A percentile compares a stretch with the other conserved stretches of the same genome.
These are phyloP conservation scores for Dendrocincla fuliginosa DNA, from an alignment of 2,797 vertebrate genomes.

Conservation along the genomic window DNA sequence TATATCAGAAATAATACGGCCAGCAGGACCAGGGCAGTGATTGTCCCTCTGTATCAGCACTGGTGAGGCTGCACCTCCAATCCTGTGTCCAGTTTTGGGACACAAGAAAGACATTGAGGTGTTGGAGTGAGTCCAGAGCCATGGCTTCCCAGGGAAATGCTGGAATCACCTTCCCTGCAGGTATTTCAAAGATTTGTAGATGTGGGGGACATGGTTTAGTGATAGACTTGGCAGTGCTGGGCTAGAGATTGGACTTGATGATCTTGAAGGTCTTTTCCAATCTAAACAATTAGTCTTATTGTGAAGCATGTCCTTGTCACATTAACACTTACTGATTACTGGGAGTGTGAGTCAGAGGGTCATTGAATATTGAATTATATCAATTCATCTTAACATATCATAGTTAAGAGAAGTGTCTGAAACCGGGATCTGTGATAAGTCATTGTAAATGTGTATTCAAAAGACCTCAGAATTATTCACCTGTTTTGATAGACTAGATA, in stretches of 20 bases:
- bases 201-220: not conserved
- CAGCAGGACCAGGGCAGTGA: not conserved
- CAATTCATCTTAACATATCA: not conserved
- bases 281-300: not conserved
- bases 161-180: not conserved
- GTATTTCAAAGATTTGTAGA: not conserved
- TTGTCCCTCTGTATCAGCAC: rapidly evolving
- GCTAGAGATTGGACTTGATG: not conserved
- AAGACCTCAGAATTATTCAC: not conserved
- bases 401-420: not conserved
- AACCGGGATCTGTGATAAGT: not conserved
- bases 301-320: not conserved
- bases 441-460: not conserved
- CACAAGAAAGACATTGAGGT: rapidly evolving
- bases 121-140: not conserved
- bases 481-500: not conserved
- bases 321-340: not conserved
- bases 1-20: not conserved
- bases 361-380: not conserved
- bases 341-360: not conserved
- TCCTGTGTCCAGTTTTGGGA: not conserved
- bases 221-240: not conserved
- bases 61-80: not conserved
- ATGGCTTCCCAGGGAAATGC: not conserved
- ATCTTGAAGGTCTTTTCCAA: not conserved